These are phyloP conservation scores for Rhinophrynus dorsalis DNA, from an alignment of 2,797 vertebrate genomes.

Conservation along the genomic window DNA sequence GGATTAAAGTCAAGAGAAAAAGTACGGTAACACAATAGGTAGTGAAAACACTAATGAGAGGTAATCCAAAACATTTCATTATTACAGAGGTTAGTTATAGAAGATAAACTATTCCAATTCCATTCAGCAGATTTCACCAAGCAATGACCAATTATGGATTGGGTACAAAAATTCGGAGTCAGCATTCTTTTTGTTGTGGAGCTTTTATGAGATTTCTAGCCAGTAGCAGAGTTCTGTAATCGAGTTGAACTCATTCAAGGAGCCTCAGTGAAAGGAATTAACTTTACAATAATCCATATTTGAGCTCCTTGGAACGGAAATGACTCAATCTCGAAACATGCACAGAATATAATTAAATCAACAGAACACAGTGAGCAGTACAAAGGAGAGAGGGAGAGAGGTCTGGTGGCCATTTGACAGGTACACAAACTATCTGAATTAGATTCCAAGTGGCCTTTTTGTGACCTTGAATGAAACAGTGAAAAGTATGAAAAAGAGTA, in stretches of 20 bases:
- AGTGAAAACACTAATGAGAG: not conserved
- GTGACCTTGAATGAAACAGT: slow-evolving; percentile 5
- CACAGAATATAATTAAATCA: slow-evolving; percentile 34
- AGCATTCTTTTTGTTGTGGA: slow-evolving; percentile 23
- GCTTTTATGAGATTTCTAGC: not conserved
- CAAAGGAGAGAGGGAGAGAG: not conserved
- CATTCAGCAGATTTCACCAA: not conserved
- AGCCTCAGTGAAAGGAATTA: slow-evolving; percentile 33
- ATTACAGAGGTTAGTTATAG: not conserved
- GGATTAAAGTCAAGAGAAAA: too few relatives aligned
- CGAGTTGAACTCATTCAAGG: slow-evolving; percentile 16
- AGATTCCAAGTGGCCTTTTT: not conserved
- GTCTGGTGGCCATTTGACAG: slow-evolving; percentile 11
- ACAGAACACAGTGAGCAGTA: not conserved
- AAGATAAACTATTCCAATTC: slow-evolving; percentile 4
- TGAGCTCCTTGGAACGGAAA: slow-evolving; percentile 41
- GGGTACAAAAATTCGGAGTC: not conserved
- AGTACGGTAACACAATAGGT: too few relatives aligned
- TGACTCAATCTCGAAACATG: slow-evolving; percentile 31
- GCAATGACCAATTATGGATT: slow-evolving; percentile 30
- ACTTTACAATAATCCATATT: slow-evolving; percentile 43
- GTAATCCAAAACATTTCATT: not conserved
- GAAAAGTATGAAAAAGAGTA: too few relatives aligned
- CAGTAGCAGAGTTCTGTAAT: slow-evolving; percentile 17
- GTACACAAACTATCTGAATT: slow-evolving; percentile 1